Conservation (phyloP, 1,140 invertebrate species). For the Dolichoris vasculosae region DNA sequence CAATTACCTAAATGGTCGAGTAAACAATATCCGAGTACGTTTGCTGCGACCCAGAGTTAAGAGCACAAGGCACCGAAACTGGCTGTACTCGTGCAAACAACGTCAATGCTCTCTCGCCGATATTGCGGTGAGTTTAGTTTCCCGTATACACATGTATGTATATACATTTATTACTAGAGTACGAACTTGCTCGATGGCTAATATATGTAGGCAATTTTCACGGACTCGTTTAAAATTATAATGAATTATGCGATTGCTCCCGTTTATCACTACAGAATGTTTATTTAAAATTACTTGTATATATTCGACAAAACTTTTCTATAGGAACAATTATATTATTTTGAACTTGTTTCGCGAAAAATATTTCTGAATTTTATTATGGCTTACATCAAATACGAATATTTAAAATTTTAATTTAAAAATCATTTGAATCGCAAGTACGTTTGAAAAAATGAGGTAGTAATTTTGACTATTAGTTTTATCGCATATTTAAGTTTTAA, state of each 20-base stretch:
- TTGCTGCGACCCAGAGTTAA: constrained; percentile 63
- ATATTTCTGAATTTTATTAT: too few species aligned
- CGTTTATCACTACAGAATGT: too few species aligned
- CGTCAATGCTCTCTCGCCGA: background rate
- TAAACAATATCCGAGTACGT: constrained; percentile 72
- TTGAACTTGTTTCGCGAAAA: too few species aligned
- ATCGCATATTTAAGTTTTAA: too few species aligned
- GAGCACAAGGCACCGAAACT: constrained; percentile 58
- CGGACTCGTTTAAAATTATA: background rate
- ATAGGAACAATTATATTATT: too few species aligned
- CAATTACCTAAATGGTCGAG: constrained; percentile 75
- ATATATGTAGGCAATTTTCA: constrained; percentile 45
- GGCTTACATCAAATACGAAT: too few species aligned
- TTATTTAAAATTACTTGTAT: too few species aligned
- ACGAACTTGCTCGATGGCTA: constrained; percentile 52
- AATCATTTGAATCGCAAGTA: too few species aligned
- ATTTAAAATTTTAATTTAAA: too few species aligned
- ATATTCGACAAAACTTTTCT: too few species aligned
- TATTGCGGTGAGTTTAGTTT: constrained; percentile 16
- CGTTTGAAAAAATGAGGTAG: too few species aligned
- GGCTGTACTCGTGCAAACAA: constrained; percentile 35
- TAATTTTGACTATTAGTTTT: too few species aligned
- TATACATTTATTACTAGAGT: constrained; percentile 40
- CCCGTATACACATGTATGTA: background rate
- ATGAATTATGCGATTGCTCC: background rate